Percentiles rank a stretch among this genome's conserved stretches.
Conservation (phyloP, 35 echinoderm and acorn worm genomes). For the Chiridota heheva region DNA sequence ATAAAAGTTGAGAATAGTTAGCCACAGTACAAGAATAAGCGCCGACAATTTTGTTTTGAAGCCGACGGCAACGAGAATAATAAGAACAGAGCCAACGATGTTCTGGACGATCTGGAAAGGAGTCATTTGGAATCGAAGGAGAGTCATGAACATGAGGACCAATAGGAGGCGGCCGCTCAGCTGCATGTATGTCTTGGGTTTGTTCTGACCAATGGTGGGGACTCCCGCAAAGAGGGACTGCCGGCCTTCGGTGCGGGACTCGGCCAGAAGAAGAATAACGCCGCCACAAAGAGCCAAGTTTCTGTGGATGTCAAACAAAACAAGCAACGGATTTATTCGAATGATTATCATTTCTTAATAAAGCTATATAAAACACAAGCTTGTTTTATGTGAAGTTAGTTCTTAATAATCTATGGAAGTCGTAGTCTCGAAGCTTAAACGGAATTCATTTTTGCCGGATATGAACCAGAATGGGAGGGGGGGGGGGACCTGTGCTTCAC, state of each 20-base stretch:
- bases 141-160: conserved; percentile 98
- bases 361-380: background rate
- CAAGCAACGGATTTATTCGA: background rate
- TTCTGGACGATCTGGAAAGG: conserved; percentile 79
- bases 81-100: conserved; percentile 82
- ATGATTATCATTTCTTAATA: background rate
- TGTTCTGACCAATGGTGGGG: conserved; percentile 83
- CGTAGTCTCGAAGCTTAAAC: too few relatives aligned
- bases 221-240: conserved; percentile 92
- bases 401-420: background rate
- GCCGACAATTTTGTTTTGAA: conserved; percentile 98
- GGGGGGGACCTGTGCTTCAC: too few relatives aligned
- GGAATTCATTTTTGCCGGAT: too few relatives aligned
- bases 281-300: conserved; percentile 88
- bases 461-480: too few relatives aligned
- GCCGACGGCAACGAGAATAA: conserved; percentile 84
- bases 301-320: conserved; percentile 39
- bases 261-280: conserved; percentile 90
- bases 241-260: conserved; percentile 86
- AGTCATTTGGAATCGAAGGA: conserved; percentile 87
- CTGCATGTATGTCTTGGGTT: conserved; percentile 99
- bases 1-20: conserved; percentile 95
- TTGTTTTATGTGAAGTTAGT: background rate
- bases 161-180: conserved; percentile 89
- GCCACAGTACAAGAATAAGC: conserved; percentile 88